phyloP scores from a whole-genome alignment of 2,113 vertebrate species.

The Aramus guarauna region DNA sequence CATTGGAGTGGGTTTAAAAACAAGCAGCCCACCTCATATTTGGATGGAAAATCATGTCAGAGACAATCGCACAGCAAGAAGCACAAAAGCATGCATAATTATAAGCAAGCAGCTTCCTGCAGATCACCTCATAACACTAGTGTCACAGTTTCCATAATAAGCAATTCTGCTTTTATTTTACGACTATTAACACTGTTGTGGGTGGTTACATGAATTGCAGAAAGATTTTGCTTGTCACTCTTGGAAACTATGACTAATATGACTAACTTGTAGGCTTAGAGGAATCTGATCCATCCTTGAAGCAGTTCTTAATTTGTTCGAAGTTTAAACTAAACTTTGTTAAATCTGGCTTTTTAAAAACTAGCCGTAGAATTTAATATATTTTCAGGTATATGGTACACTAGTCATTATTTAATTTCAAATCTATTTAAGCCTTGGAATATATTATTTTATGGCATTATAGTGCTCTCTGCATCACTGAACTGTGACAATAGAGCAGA shows the following conservation, averaged over 20 bases:
- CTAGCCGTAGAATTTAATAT: neutral
- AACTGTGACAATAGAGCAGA: neutral
- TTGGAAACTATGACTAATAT: neutral
- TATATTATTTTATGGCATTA: neutral
- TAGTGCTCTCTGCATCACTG: neutral
- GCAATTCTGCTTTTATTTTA: neutral
- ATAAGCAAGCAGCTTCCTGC: neutral
- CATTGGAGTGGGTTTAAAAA: neutral
- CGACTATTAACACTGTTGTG: neutral
- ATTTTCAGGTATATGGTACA: neutral
- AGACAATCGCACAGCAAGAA: neutral
- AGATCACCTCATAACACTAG: neutral
- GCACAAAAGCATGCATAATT: neutral
- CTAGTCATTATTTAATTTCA: neutral
- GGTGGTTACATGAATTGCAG: neutral
- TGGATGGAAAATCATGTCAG: neutral
- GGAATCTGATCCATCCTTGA: neutral
- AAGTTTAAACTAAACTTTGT: neutral
- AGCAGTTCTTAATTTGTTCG: neutral
- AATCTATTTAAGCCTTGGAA: neutral
- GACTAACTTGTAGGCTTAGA: neutral
- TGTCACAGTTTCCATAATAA: neutral
- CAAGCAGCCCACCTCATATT: neutral
- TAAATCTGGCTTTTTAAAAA: neutral
- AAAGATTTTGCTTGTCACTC: neutral